Evolutionary conservation across 2,888 invertebrate genomes (phyloP).

Genomic region (Encarsia formosa): DNA sequence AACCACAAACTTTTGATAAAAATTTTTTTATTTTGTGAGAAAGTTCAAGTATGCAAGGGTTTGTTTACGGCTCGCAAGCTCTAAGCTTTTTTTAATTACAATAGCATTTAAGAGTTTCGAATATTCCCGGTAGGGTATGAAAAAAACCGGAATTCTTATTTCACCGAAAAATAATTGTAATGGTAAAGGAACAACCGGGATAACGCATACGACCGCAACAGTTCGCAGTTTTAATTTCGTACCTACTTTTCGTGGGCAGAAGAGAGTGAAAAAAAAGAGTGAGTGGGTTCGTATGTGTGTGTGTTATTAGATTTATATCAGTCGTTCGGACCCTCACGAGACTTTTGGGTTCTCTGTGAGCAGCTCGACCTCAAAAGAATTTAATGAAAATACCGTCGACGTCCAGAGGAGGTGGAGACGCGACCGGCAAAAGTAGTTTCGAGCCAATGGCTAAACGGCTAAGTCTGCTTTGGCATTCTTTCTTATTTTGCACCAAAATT

Average conservation of each 20-base stretch:
- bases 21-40: too few species aligned
- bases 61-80: too few species aligned
- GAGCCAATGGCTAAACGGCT: conserved; percentile 14
- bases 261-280: conserved; percentile 31
- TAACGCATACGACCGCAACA: conserved; percentile 38
- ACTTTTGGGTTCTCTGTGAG: conserved; percentile 32
- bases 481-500: conserved; percentile 26
- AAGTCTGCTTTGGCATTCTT: conserved; percentile 20
- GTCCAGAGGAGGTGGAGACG: background rate
- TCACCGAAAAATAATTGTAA: too few species aligned
- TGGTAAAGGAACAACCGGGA: too few species aligned
- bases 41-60: too few species aligned
- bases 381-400: conserved; percentile 44
- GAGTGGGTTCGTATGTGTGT: conserved; percentile 13
- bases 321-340: conserved; percentile 33
- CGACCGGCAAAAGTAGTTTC: conserved; percentile 9
- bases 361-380: conserved; percentile 42
- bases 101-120: too few species aligned
- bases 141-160: too few species aligned
- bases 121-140: too few species aligned
- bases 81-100: too few species aligned
- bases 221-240: conserved; percentile 39
- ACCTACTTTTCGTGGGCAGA: conserved; percentile 30
- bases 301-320: conserved; percentile 41
- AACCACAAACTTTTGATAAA: too few species aligned